Conservation (phyloP, 2,113 vertebrate species). For the Tragelaphus strepsiceros region DNA sequence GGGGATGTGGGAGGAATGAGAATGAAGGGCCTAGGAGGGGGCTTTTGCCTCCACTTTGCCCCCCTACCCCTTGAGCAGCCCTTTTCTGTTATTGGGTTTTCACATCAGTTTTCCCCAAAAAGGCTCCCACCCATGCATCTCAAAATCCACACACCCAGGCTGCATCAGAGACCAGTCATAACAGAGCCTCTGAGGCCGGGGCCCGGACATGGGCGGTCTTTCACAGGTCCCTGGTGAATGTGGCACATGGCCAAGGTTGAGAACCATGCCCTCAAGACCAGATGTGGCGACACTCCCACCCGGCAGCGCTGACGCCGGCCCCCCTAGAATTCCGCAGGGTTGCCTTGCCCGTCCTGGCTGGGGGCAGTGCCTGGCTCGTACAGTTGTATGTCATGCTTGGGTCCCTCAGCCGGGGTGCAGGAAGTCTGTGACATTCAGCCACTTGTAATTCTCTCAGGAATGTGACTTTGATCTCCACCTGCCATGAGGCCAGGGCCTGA, state of each 20-base stretch:
- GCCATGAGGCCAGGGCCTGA: background rate
- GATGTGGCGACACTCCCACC: rapidly evolving
- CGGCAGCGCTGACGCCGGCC: rapidly evolving
- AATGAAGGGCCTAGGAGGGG: background rate
- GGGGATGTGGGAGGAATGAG: background rate
- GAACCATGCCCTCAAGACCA: background rate
- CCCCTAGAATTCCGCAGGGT: background rate
- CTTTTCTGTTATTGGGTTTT: background rate
- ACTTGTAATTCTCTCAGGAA: background rate
- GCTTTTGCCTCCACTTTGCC: background rate
- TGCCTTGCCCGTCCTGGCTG: rapidly evolving
- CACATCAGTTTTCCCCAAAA: background rate
- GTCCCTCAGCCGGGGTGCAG: background rate
- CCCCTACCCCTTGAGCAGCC: rapidly evolving
- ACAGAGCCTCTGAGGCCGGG: background rate
- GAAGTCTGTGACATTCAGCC: background rate
- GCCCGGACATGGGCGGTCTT: rapidly evolving
- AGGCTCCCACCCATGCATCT: background rate
- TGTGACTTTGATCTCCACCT: background rate
- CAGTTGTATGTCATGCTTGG: background rate
- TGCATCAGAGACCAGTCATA: background rate
- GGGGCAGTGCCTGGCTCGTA: rapidly evolving
- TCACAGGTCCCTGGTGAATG: background rate
- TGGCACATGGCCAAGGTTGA: background rate
- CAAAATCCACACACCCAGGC: rapidly evolving